phyloP scores from a whole-genome alignment of 2,797 vertebrate genomes.

The Cynopterus sphinx region DNA sequence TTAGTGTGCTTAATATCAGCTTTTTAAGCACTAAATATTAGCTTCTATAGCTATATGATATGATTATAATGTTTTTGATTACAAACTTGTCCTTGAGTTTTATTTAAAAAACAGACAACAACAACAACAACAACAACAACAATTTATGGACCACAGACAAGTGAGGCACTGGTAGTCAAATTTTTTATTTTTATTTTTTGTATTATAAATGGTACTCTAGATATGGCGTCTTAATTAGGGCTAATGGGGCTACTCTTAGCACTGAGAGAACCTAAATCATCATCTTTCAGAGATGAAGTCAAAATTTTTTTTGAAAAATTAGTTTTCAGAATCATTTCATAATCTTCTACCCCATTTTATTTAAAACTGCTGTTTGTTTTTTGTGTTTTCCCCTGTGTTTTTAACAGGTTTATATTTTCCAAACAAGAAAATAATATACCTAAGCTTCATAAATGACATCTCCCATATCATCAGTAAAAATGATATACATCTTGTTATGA shows the following conservation, averaged over 20 bases:
- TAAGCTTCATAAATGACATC: slow-evolving; percentile 56
- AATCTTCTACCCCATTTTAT: neutral
- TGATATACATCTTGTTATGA: slow-evolving; percentile 29
- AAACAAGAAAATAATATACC: slow-evolving; percentile 58
- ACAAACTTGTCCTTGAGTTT: neutral
- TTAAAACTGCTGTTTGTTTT: neutral
- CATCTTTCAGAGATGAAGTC: neutral
- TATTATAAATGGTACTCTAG: neutral
- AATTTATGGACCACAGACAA: neutral
- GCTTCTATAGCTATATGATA: neutral
- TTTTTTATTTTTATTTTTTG: neutral
- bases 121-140: too few relatives aligned
- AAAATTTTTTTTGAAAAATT: neutral
- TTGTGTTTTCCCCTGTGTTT: neutral
- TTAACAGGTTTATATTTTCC: slow-evolving; percentile 52
- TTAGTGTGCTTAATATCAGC: neutral
- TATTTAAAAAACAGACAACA: neutral
- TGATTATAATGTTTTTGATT: neutral
- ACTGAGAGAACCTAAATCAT: neutral
- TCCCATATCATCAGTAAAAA: slow-evolving; percentile 71
- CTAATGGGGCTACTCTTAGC: neutral
- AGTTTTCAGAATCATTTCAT: neutral
- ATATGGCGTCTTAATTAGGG: neutral
- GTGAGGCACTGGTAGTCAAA: neutral
- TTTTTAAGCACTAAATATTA: neutral